These are phyloP conservation scores for Tetraodon nigroviridis DNA, from an alignment of 2,113 vertebrate genomes.

Conservation along the genomic window DNA sequence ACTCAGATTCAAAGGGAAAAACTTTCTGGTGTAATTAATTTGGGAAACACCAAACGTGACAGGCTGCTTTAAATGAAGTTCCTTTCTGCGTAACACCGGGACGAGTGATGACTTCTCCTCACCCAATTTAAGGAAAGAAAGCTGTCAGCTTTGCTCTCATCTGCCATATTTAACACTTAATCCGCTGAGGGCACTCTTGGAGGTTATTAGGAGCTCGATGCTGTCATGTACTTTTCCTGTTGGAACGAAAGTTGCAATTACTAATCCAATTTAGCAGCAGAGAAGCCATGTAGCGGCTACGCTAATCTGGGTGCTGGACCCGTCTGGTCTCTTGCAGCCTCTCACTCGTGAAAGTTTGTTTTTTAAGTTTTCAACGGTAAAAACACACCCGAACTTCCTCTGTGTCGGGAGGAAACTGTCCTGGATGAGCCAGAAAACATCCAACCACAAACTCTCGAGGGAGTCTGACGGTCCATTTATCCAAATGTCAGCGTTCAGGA, in stretches of 20 bases:
- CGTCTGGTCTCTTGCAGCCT: conserved; percentile 8
- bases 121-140: conserved; percentile 15
- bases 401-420: too few species aligned
- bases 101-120: conserved; percentile 13
- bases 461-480: too few species aligned
- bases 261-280: conserved; percentile 59
- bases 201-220: conserved; percentile 45
- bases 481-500: too few species aligned
- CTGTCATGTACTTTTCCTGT: conserved; percentile 47
- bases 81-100: conserved; percentile 9
- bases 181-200: conserved; percentile 43
- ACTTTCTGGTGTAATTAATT: neutral
- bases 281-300: conserved; percentile 25
- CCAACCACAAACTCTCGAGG: too few species aligned
- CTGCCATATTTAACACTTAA: conserved; percentile 55
- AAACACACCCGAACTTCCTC: too few species aligned
- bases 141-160: conserved; percentile 40
- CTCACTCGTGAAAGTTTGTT: neutral
- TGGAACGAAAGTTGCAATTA: conserved; percentile 45
- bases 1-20: neutral
- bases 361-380: too few species aligned
- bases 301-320: conserved; percentile 47
- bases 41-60: neutral
- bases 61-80: neutral
- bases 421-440: too few species aligned